These are phyloP conservation scores for Pelobates cultripes DNA, from an alignment of 2,797 vertebrate species.

Conservation along the genomic window DNA sequence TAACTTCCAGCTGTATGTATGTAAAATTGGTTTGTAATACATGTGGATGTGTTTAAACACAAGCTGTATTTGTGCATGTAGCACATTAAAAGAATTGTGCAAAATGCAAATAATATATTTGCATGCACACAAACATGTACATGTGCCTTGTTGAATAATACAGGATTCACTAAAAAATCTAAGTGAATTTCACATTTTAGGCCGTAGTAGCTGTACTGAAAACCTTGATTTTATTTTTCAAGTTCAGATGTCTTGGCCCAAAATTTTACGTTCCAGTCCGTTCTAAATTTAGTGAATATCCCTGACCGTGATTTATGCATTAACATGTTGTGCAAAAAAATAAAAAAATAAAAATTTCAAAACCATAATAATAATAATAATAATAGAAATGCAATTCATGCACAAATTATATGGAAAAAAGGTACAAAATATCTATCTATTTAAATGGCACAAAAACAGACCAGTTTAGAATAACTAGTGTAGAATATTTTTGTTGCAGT, in stretches of 20 bases:
- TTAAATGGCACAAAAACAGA: background rate
- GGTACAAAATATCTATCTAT: background rate
- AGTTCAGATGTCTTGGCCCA: too few species aligned
- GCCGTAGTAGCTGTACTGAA: background rate
- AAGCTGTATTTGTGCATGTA: background rate
- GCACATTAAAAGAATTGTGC: background rate
- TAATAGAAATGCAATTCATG: background rate
- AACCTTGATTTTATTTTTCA: too few species aligned
- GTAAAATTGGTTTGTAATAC: conserved; percentile 24
- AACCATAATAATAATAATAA: too few species aligned
- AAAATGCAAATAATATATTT: background rate
- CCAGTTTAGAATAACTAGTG: background rate
- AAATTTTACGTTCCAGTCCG: too few species aligned
- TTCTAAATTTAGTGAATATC: too few species aligned
- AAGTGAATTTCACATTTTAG: background rate
- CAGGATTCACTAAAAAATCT: too few species aligned
- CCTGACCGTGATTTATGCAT: too few species aligned
- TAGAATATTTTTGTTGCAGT: too few species aligned
- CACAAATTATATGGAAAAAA: background rate
- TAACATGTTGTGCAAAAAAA: too few species aligned
- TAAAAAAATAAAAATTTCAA: too few species aligned
- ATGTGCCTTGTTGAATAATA: background rate
- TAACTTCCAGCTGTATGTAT: conserved; percentile 28
- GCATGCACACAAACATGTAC: background rate
- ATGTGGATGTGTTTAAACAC: background rate